These are phyloP conservation scores for Cosmia pyralina DNA, from an alignment of 2,888 invertebrate genomes.

Conservation along the genomic window DNA sequence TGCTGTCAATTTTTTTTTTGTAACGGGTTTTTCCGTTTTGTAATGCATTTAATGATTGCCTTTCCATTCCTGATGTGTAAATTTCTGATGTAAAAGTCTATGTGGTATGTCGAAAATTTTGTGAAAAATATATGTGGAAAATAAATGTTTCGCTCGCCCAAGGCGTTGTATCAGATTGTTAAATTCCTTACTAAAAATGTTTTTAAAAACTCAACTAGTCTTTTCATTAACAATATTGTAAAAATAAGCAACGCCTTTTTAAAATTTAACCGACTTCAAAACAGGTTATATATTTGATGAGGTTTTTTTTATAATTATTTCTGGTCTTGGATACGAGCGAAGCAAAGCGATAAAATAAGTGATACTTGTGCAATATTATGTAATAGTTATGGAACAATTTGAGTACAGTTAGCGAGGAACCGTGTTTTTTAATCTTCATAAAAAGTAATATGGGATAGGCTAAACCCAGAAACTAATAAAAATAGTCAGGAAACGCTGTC, in stretches of 20 bases:
- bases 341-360: slow-evolving; percentile 56
- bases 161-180: background rate
- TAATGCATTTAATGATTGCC: slow-evolving; percentile 39
- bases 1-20: slow-evolving; percentile 32
- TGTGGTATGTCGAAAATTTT: background rate
- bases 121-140: background rate
- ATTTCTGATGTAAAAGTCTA: slow-evolving; percentile 33
- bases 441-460: background rate
- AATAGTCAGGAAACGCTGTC: background rate
- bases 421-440: background rate
- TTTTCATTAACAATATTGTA: background rate
- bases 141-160: slow-evolving; percentile 24
- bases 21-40: slow-evolving; percentile 14
- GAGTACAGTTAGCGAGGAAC: slow-evolving; percentile 44
- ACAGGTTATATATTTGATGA: background rate
- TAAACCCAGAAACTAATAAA: background rate
- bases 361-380: slow-evolving; percentile 74
- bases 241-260: background rate
- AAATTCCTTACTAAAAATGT: background rate
- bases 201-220: background rate
- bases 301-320: background rate
- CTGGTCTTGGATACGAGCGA: slow-evolving; percentile 34
- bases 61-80: slow-evolving; percentile 43
- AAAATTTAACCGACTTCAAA: background rate
- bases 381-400: slow-evolving; percentile 63